Evolutionary conservation across 2,797 vertebrate species (phyloP), one percentile per base, ranked within the genome.

Genomic region (Apogon talboti): DNA sequence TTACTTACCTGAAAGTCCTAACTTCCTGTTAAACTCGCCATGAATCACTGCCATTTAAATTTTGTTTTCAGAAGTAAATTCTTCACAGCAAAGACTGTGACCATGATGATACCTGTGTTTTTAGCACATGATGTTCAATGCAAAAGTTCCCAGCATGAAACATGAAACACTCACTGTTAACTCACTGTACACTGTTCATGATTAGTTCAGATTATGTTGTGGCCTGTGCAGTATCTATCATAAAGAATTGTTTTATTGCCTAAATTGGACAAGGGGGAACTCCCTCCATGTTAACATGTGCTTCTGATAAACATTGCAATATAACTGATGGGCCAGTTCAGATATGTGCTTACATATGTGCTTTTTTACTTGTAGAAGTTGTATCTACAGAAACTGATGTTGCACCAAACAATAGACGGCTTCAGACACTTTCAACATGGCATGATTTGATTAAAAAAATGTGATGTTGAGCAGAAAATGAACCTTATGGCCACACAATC

Each of bases 1-100:
- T 14, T 48, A 13, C 81, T 79, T 73, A 87, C 87, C 85, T 89
- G 82, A 70, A 74, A 54, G 62, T 60, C 16, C 61, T 35, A 7
- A 76, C 75, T 76, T 80, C 75, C 75, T 78, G 63, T 71, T 74
- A n/a, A 73, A 41, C 38, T 18, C 14, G n/a, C 11, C 7, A 12
- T 59, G 63, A 80, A 53, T 77, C 53, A 61, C 24, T 58, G 46
- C 57, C 1, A 11, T 53, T 71, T 66, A 66, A 41, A 54, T 70
- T 65, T 46, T 53, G 46, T 73, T 75, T 86, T 45, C 48, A 59
- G 28, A 74, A 37, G 47, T 66, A 43, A 21, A 44, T 50, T 11
- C n/a, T 10, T 11, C 9, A n/a, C 37, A 51, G 49, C 11, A 12
- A 18, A 57, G 55, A 48, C 43, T 66, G 28, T 48, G 48, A 54